phyloP scores from a whole-genome alignment of 2,888 invertebrate species.

The Taenaris catops region DNA sequence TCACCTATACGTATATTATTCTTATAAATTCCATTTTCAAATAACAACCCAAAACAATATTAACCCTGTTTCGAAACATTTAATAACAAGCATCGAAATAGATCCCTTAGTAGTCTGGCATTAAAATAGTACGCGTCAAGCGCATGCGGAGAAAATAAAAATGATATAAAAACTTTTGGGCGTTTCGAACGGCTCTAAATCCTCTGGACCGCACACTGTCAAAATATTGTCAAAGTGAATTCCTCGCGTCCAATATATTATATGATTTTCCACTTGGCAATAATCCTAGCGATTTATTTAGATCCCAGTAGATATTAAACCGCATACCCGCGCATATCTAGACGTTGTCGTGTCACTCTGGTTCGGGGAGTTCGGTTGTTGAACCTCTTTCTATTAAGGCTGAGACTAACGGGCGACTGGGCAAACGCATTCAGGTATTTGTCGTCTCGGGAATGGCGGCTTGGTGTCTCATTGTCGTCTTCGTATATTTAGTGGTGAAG shows the following conservation, averaged over 20 bases:
- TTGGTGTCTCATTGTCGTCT: constrained; percentile 54
- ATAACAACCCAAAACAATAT: constrained; percentile 12
- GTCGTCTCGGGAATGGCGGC: constrained; percentile 40
- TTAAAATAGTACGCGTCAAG: constrained; percentile 40
- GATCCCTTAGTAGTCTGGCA: constrained; percentile 43
- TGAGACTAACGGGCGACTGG: constrained; percentile 39
- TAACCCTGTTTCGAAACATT: constrained; percentile 20
- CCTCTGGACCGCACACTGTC: constrained; percentile 67
- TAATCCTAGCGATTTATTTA: constrained; percentile 78
- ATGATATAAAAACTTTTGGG: constrained; percentile 44
- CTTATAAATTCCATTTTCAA: too few species aligned
- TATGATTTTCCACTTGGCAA: constrained; percentile 76
- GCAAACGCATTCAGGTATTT: constrained; percentile 38
- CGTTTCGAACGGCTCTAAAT: constrained; percentile 51
- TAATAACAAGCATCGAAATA: constrained; percentile 43
- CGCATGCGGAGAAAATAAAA: constrained; percentile 39
- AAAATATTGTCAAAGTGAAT: constrained; percentile 79
- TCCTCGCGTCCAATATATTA: constrained; percentile 76
- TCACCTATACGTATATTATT: too few species aligned
- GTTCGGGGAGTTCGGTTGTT: constrained; percentile 58
- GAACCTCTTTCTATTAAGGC: constrained; percentile 63
- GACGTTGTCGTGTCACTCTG: constrained; percentile 57
- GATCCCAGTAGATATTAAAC: constrained; percentile 72
- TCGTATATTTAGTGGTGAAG: constrained; percentile 59
- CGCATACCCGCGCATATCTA: constrained; percentile 72